Evolutionary conservation across 2,797 vertebrate genomes (phyloP).

Genomic region (Poeciliopsis turneri): DNA sequence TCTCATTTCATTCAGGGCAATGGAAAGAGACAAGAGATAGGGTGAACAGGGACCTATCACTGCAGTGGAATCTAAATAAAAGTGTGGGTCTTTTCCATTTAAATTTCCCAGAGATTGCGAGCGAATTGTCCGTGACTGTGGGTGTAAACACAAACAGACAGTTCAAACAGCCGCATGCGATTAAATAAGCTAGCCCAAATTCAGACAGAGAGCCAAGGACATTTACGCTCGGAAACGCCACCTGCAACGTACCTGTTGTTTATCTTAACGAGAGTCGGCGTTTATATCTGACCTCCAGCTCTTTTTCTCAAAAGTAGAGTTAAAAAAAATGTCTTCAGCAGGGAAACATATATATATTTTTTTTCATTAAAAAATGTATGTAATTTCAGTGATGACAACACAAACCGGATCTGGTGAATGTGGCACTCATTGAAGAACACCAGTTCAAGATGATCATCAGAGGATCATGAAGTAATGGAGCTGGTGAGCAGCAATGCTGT

Average conservation of each 20-base stretch:
- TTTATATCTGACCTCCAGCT: slow-evolving; percentile 51
- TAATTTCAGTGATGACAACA: background rate
- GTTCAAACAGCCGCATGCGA: slow-evolving; percentile 40
- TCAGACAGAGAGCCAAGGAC: slow-evolving; percentile 51
- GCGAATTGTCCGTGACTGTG: slow-evolving; percentile 27
- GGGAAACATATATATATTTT: no score
- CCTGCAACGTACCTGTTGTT: slow-evolving; percentile 57
- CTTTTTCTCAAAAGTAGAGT: background rate
- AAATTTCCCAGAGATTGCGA: slow-evolving; percentile 31
- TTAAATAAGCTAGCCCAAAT: slow-evolving; percentile 39
- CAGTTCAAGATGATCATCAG: background rate
- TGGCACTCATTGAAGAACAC: background rate
- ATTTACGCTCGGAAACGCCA: slow-evolving; percentile 54
- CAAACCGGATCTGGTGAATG: background rate
- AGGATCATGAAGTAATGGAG: background rate
- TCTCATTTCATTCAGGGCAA: slow-evolving; percentile 39
- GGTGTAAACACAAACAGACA: slow-evolving; percentile 41
- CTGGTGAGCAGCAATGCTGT: background rate
- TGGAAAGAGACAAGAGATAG: slow-evolving; percentile 32
- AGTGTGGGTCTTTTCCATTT: slow-evolving; percentile 4
- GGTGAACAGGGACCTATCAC: slow-evolving; percentile 13
- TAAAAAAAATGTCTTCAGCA: background rate
- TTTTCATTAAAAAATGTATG: background rate
- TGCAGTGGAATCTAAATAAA: slow-evolving; percentile 21
- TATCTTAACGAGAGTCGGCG: slow-evolving; percentile 78